These are phyloP conservation scores for Cardinalis cardinalis DNA, from an alignment of 2,113 vertebrate species.

Conservation along the genomic window DNA sequence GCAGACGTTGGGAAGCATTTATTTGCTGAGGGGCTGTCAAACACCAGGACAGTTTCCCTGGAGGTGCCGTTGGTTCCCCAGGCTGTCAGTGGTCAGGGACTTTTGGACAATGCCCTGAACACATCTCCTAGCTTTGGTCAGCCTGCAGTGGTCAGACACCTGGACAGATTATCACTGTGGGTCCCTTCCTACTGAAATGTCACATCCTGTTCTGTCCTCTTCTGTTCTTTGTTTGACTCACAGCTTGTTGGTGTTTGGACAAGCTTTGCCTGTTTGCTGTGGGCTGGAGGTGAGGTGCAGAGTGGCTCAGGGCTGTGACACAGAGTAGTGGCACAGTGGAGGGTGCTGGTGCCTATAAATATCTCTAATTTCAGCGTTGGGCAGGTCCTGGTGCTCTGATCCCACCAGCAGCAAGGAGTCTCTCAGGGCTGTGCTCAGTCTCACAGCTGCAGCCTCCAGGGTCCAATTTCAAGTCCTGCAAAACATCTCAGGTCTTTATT, in stretches of 20 bases:
- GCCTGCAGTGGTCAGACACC: neutral
- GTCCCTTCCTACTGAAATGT: neutral
- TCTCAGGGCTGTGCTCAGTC: neutral
- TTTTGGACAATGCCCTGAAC: neutral
- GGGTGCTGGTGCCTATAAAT: slow-evolving; percentile 5
- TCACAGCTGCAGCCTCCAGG: neutral
- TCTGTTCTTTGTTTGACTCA: neutral
- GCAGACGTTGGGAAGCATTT: neutral
- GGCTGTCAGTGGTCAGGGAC: neutral
- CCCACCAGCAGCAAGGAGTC: neutral
- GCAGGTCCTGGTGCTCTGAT: neutral
- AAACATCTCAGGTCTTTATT: slow-evolving; percentile 35
- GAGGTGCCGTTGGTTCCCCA: neutral
- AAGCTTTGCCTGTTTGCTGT: neutral
- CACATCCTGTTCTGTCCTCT: accelerated
- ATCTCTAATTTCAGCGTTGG: neutral
- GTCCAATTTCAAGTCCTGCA: slow-evolving; percentile 23
- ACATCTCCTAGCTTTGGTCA: neutral
- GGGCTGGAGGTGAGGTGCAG: neutral
- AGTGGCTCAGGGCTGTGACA: neutral
- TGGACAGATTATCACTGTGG: neutral
- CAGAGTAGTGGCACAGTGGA: neutral
- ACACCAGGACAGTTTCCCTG: neutral
- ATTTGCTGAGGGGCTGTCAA: neutral
- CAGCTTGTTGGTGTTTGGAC: neutral